Base-by-base conservation (phyloP, 2,888 invertebrate species). In the Saturnia japonica region DNA sequence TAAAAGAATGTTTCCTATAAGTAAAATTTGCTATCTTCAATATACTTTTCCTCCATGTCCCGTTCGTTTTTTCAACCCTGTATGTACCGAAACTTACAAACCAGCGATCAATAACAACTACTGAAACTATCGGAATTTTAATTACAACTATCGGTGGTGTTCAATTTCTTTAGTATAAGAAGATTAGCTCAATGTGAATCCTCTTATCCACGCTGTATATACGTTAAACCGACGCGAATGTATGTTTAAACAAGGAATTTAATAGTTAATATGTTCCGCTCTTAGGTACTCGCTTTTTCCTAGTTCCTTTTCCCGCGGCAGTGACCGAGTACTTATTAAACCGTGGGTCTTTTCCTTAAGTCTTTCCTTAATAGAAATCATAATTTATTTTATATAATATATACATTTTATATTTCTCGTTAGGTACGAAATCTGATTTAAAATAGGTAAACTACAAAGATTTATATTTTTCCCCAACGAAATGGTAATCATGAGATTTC, bases 401-500 rank as follows among this genome's bases (percentile, higher is more conserved):
- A 34, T 4, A 28, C 34, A 62, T 62, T 11, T 34, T 62, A 14
- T 62, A 34, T 62, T 62, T 34, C 28, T 16, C 14, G 12, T n/a
- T n/a, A n/a, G n/a, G 16, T 34, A 62, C 28, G 6, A 14, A 34
- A 57, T 25, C 1, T 57, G 11, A 57, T 12, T 57, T 62, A 62
- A 62, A 64, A 60, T 60, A n/a, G 62, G 40, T 64, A 64, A 40
- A 34, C 40, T n/a, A 40, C 40, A 64, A 64, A 60, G 11, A 64
- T n/a, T 22, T 64, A 19, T 69, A 54, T 54, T 54, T 25, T 66
- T 66, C 51, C 51, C 34, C 67, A 43, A 67, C 16, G 67, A 67
- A 67, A 43, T 69, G 66, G 40, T 70, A 70, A 70, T 70, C 70
- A 66, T 70, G 54, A 67, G 70, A 70, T 67, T 70, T 70, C 70